These are phyloP conservation scores for Mycteria americana DNA, from an alignment of 2,797 vertebrate genomes.

Conservation along the genomic window DNA sequence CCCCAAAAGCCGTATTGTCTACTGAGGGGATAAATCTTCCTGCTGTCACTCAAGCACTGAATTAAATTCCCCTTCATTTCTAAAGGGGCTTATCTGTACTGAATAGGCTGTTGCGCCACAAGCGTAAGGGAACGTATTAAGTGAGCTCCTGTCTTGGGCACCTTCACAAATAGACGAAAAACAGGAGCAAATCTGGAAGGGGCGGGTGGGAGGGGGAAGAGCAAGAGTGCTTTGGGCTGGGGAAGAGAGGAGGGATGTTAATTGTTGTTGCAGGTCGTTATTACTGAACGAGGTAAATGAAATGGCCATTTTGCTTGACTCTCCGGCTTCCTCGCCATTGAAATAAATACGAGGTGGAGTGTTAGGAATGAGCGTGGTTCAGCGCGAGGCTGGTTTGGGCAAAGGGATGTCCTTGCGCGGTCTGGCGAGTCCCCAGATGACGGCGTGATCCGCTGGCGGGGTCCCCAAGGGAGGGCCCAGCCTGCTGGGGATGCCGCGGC, in stretches of 20 bases:
- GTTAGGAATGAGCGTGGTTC: background rate
- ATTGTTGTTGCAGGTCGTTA: conserved; percentile 59
- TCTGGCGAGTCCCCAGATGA: accelerated
- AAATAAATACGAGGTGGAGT: accelerated
- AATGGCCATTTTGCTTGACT: conserved; percentile 46
- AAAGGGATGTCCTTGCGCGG: accelerated
- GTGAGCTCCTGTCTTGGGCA: conserved; percentile 82
- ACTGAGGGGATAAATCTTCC: conserved; percentile 95
- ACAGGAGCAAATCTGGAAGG: conserved; percentile 71
- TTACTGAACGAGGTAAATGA: background rate
- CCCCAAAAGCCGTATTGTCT: conserved; percentile 96
- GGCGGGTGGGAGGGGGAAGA: conserved; percentile 57
- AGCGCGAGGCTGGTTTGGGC: accelerated
- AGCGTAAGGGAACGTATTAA: conserved; percentile 87
- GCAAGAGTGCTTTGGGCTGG: conserved; percentile 68
- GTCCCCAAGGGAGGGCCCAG: background rate
- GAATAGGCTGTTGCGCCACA: conserved; percentile 96
- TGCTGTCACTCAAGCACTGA: conserved; percentile 98
- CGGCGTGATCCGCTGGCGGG: accelerated
- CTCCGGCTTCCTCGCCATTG: conserved; percentile 45
- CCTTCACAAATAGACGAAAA: conserved; percentile 73
- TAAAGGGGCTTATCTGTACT: conserved; percentile 99
- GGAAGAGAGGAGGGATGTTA: conserved; percentile 51
- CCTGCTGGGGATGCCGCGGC: background rate
- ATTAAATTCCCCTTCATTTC: conserved; percentile 96